Percentiles rank a stretch among this genome's conserved stretches.
These are phyloP conservation scores for Telenomus remus DNA, from an alignment of 1,140 invertebrate species.

Conservation along the genomic window DNA sequence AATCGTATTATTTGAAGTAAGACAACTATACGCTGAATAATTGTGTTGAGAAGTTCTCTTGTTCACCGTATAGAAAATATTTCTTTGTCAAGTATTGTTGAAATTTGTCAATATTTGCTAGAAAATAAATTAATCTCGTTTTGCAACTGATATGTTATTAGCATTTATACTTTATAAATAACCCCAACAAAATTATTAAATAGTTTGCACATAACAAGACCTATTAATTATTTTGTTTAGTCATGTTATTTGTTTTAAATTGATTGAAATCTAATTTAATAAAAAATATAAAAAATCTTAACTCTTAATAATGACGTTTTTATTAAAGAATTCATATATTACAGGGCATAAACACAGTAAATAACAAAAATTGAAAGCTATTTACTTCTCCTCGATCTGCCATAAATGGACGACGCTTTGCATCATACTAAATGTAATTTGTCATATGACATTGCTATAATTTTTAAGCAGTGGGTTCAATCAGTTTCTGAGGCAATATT, in stretches of 20 bases:
- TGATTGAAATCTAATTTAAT: too few relatives aligned
- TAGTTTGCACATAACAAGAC: too few relatives aligned
- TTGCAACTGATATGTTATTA: conserved; percentile 29
- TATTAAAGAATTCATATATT: conserved; percentile 37
- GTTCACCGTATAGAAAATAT: conserved; percentile 7
- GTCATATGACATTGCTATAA: background rate
- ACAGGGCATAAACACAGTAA: conserved; percentile 28
- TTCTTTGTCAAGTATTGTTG: conserved; percentile 26
- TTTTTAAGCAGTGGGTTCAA: conserved; percentile 6
- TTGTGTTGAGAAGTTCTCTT: background rate
- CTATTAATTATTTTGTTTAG: too few relatives aligned
- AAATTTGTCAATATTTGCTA: conserved; percentile 35
- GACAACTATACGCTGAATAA: background rate
- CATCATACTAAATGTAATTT: conserved; percentile 2
- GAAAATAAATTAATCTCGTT: conserved; percentile 38
- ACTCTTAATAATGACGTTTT: conserved; percentile 3
- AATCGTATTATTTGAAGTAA: background rate
- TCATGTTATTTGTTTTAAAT: too few relatives aligned
- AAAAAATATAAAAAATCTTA: too few relatives aligned
- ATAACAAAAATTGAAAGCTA: conserved; percentile 18
- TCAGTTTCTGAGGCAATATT: conserved; percentile 14
- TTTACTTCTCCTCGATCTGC: background rate
- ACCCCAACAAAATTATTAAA: too few relatives aligned
- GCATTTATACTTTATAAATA: background rate
- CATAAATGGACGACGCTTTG: background rate